Percentiles rank a stretch among this genome's conserved stretches.
These are phyloP conservation scores for Lepisosteus osseus DNA, from an alignment of 2,113 vertebrate species.

Conservation along the genomic window DNA sequence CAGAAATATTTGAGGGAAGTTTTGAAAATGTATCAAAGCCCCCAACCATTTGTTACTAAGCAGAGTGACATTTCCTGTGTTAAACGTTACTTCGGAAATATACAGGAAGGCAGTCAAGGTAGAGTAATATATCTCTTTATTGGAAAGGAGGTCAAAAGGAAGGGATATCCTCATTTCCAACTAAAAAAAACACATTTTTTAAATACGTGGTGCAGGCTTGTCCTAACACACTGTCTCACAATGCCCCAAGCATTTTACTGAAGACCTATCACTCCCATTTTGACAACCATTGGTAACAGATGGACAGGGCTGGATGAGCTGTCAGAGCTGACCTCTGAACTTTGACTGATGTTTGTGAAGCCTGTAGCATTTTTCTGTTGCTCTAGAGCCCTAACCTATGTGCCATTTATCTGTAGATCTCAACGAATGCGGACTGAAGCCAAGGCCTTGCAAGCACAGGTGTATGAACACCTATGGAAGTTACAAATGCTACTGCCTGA, in stretches of 20 bases:
- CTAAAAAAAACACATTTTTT: conserved; percentile 19
- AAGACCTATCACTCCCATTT: conserved; percentile 23
- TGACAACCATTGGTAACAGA: conserved; percentile 17
- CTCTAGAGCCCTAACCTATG: conserved; percentile 15
- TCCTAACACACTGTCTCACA: conserved; percentile 39
- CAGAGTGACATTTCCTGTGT: no score
- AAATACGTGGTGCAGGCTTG: conserved; percentile 36
- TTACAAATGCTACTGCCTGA: conserved; percentile 97
- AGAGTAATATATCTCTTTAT: no score
- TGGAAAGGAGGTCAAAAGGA: neutral
- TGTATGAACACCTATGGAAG: conserved; percentile 96
- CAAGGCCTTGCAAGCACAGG: conserved; percentile 89
- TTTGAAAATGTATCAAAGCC: no score
- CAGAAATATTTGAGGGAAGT: no score
- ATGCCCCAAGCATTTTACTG: conserved; percentile 26
- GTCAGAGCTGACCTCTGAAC: conserved; percentile 39
- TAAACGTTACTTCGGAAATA: no score
- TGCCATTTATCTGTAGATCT: conserved; percentile 74
- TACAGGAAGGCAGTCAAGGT: no score
- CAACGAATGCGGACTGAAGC: conserved; percentile 94
- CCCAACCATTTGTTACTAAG: no score
- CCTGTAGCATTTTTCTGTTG: neutral
- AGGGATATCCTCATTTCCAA: neutral
- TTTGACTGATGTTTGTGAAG: conserved; percentile 27
- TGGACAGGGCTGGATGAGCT: conserved; percentile 37